Conservation (phyloP, 2,113 vertebrate species). For the Eurystomus gularis region DNA sequence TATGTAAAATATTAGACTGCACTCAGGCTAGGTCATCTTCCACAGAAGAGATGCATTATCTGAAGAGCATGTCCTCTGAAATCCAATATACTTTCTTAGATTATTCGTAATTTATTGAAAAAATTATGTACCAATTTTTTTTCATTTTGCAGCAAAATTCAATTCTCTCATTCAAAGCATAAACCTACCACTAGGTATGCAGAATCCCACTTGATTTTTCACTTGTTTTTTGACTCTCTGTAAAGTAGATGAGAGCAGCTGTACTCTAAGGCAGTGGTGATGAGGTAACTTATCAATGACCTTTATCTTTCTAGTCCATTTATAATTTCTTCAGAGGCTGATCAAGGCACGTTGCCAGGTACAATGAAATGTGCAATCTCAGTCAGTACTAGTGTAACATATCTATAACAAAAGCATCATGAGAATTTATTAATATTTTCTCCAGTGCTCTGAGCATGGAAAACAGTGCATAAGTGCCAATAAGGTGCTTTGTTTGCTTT, state of each 20-base stretch:
- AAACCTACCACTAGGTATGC: background rate
- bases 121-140: rapidly evolving
- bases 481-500: slow-evolving; percentile 1
- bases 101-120: background rate
- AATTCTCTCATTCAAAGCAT: background rate
- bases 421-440: background rate
- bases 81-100: background rate
- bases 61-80: background rate
- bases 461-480: background rate
- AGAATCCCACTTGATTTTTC: background rate
- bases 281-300: background rate
- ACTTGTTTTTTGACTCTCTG: background rate
- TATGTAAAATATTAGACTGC: background rate
- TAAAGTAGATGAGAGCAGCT: background rate
- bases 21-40: background rate
- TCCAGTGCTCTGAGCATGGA: slow-evolving; percentile 6
- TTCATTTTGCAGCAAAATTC: background rate
- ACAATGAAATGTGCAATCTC: background rate
- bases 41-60: background rate
- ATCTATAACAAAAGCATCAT: background rate
- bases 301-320: background rate
- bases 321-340: background rate
- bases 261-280: background rate
- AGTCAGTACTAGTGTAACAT: background rate
- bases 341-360: background rate